Evolutionary conservation across 2,888 invertebrate species (phyloP), one percentile per base, ranked within the genome.

Genomic region (Imbricaverruca yamaguchii): DNA sequence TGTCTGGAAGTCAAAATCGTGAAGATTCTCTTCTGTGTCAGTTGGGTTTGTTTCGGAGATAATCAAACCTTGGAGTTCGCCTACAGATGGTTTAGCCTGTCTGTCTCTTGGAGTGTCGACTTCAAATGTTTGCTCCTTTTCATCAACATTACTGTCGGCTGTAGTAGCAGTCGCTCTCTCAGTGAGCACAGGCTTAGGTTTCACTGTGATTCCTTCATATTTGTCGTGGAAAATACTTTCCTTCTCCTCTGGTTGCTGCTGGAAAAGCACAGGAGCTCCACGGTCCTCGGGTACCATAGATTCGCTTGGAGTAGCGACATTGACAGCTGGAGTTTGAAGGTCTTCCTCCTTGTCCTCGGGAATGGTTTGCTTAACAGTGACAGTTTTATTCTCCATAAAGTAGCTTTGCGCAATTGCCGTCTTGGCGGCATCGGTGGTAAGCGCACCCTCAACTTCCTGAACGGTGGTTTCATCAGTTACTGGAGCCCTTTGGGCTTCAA

Each of bases 181-280:
- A 9, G 74, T 74, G 13, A 74, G 53, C 23, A 78, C 78, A 4
- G 78, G n/a, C 15, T 78, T 78, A 8, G 78, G 78, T 57, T 78
- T 78, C 1, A 78, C n/a, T 11, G 78, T 78, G 23, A 57, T 21
- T 18, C 57, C 78, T 21, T 78, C 57, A 12, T 13, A 78, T 21
- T 78, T 57, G 55, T 23, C 78, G 1, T 18, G 8, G 15, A 78
- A 57, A 4, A 57, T 23, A 23, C 7, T 23, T 11, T 78, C 78
- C 23, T 74, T 74, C 21, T 74, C 74, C 13, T 74, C 74, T 7
- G 74, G 74, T 12, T 74, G 74, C 53, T 74, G 74, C 53, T 74
- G 53, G 25, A 23, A 74, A 3, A 74, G 53, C 9, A 74, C 53
- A 18, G 74, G 74, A 18, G 74, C 74, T 11, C 53, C 74, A 25